Evolutionary conservation across 1,140 invertebrate genomes (phyloP).

Genomic region (Drosophila obscura): DNA sequence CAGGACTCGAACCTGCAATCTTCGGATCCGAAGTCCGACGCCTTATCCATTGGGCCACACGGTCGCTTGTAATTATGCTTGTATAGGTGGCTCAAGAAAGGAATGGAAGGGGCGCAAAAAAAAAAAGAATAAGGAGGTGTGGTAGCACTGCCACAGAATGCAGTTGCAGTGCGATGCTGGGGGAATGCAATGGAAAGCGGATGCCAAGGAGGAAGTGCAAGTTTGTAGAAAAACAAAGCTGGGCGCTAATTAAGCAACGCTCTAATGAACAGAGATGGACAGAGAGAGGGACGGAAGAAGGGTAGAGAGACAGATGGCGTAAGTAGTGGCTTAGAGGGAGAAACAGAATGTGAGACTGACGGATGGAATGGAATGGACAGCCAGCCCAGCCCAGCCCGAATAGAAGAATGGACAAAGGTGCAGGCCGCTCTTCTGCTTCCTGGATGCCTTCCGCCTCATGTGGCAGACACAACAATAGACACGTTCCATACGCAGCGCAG

Average conservation of each 20-base stretch:
- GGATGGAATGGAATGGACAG: slow-evolving; percentile 19
- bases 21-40: slow-evolving; percentile 73
- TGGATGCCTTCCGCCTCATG: slow-evolving; percentile 30
- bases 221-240: slow-evolving; percentile 57
- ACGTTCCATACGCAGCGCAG: slow-evolving; percentile 28
- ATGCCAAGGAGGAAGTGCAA: neutral
- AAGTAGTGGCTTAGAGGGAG: no score
- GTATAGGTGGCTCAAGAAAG: no score
- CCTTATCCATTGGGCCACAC: slow-evolving; percentile 75
- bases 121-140: no score
- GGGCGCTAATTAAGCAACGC: slow-evolving; percentile 74
- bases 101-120: no score
- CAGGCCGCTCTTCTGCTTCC: slow-evolving; percentile 18
- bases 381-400: neutral
- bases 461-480: slow-evolving; percentile 43
- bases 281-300: slow-evolving; percentile 2
- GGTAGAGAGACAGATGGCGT: neutral
- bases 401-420: slow-evolving; percentile 14
- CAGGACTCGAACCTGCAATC: slow-evolving; percentile 75
- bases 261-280: slow-evolving; percentile 70
- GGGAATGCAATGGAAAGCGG: no score
- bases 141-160: no score
- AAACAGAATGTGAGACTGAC: slow-evolving; percentile 15
- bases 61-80: slow-evolving; percentile 21
- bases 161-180: no score